Percentiles rank a stretch among this genome's conserved stretches.
These are phyloP conservation scores for Anguilla pacifica DNA, from an alignment of 2,797 vertebrate species.

Conservation along the genomic window DNA sequence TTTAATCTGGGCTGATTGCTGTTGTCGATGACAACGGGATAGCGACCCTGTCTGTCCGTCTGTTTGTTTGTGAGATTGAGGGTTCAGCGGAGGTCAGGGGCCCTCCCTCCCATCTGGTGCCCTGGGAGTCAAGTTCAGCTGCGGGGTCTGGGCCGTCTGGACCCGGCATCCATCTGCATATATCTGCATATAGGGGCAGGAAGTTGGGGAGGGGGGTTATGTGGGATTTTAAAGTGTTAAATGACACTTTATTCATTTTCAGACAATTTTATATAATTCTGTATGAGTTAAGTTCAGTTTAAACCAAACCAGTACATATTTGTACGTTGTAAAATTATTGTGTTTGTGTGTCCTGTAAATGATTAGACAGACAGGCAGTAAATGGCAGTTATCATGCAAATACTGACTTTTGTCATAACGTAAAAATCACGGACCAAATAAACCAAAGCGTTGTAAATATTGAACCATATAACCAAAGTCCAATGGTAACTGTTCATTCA, in stretches of 20 bases:
- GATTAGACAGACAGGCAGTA: not conserved
- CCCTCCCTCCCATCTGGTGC: slow-evolving; percentile 71
- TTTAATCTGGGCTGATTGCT: slow-evolving; percentile 57
- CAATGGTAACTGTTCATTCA: not conserved
- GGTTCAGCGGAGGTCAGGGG: slow-evolving; percentile 72
- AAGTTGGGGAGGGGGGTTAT: slow-evolving; percentile 29
- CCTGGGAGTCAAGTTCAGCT: slow-evolving; percentile 79
- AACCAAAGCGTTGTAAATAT: not conserved
- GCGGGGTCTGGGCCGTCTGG: slow-evolving; percentile 69
- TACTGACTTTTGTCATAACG: not conserved
- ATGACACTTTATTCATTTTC: not conserved
- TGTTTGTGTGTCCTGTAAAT: not conserved
- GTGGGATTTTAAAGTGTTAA: slow-evolving; percentile 67
- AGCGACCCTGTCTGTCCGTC: slow-evolving; percentile 35
- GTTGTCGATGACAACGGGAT: slow-evolving; percentile 55
- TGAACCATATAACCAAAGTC: not conserved
- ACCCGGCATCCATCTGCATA: slow-evolving; percentile 73
- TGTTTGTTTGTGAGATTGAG: slow-evolving; percentile 47
- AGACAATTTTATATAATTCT: not conserved
- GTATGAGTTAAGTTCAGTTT: not conserved
- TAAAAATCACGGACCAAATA: not conserved
- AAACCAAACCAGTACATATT: not conserved
- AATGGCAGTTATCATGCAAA: not conserved
- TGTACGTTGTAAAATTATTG: not conserved
- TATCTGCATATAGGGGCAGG: slow-evolving; percentile 70